Percentiles rank a stretch among this genome's conserved stretches.
Conservation (phyloP, 2,888 invertebrate genomes). For the Isotomurus palustris region DNA sequence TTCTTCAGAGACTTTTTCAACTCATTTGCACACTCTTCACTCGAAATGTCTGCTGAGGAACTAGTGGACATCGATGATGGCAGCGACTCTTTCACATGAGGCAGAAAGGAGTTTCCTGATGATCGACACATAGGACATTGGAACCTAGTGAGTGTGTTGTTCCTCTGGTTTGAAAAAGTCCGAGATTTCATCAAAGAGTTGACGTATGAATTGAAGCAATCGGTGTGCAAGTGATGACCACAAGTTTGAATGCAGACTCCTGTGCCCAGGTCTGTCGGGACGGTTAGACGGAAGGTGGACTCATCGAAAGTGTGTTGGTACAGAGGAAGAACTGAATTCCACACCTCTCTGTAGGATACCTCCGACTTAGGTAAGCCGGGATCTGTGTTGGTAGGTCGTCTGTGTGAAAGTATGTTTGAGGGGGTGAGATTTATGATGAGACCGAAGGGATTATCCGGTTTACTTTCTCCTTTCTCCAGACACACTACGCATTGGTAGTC, state of each 20-base stretch:
- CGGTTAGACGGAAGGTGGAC: constrained; percentile 22
- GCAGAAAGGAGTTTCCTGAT: constrained; percentile 36
- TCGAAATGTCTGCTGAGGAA: neutral
- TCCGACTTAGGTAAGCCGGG: constrained; percentile 13
- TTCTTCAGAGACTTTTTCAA: neutral
- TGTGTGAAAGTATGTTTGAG: constrained; percentile 22
- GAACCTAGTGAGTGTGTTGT: constrained; percentile 21
- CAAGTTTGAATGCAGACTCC: constrained; percentile 33
- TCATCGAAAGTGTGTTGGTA: constrained; percentile 24
- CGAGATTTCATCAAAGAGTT: constrained; percentile 24
- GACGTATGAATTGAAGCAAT: constrained; percentile 31
- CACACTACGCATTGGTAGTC: constrained; percentile 28
- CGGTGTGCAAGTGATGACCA: constrained; percentile 38
- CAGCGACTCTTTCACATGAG: constrained; percentile 15
- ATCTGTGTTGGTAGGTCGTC: constrained; percentile 7
- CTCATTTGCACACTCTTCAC: constrained; percentile 11
- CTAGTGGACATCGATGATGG: neutral
- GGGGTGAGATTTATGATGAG: constrained; percentile 28
- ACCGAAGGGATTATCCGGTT: constrained; percentile 32
- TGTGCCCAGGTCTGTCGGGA: constrained; percentile 26
- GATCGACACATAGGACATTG: constrained; percentile 34
- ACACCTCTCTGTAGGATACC: constrained; percentile 2
- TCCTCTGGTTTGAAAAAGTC: constrained; percentile 7
- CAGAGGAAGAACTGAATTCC: neutral
- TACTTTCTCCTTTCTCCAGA: constrained; percentile 24